A percentile compares a stretch with the other conserved stretches of the same genome.
Conservation (phyloP, 2,113 vertebrate genomes). For the Catharus fuscescens region DNA sequence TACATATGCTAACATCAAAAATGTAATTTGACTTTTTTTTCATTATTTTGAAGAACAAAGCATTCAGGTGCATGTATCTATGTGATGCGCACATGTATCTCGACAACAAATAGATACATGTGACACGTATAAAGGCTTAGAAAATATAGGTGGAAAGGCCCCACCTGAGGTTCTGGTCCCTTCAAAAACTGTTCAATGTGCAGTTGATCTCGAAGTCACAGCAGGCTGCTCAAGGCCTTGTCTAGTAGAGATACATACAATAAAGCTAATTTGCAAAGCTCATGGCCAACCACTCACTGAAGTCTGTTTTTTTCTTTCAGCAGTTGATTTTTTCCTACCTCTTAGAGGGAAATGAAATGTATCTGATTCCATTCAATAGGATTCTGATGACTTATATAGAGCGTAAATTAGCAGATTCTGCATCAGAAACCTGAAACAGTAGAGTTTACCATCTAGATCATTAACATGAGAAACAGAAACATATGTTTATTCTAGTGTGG, state of each 20-base stretch:
- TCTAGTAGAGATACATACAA: not conserved
- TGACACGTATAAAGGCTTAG: not conserved
- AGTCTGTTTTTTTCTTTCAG: not conserved
- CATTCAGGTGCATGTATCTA: not conserved
- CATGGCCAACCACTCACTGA: not conserved
- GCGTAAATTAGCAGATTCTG: not conserved
- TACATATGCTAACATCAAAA: not conserved
- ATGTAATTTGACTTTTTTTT: not conserved
- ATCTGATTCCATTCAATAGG: not conserved
- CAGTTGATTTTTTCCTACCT: not conserved
- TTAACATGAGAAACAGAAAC: not conserved
- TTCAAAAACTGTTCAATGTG: not conserved
- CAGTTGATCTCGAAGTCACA: not conserved
- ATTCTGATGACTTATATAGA: not conserved
- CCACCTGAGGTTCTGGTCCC: not conserved
- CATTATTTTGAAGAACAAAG: not conserved
- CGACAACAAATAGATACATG: not conserved
- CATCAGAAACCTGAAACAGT: not conserved
- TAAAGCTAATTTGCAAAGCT: not conserved
- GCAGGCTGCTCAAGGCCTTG: not conserved
- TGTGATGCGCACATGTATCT: rapidly evolving
- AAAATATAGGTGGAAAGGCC: not conserved
- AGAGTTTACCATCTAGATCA: not conserved
- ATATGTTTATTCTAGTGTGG: not conserved
- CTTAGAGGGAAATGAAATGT: not conserved